Evolutionary conservation across 2,888 invertebrate species (phyloP), one percentile per base, ranked within the genome.

Genomic region (Mimas tiliae): DNA sequence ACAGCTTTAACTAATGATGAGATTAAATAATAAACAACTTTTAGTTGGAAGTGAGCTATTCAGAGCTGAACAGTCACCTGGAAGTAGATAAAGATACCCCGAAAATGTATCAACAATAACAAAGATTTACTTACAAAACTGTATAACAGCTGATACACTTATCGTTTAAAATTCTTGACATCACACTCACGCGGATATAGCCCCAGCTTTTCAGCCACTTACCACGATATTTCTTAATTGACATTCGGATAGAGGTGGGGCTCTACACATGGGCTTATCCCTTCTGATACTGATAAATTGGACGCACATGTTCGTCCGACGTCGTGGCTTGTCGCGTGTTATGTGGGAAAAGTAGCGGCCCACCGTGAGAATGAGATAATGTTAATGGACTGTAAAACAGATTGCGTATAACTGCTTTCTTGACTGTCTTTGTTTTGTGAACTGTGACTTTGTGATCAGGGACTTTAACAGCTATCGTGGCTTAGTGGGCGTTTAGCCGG

Each of bases 341-440:
- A 84, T 87, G 87, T 91, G 91, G 87, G 91, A 90, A 89, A 85
- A 86, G 84, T 83, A 80, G 81, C 74, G 77, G 38, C 27, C 27
- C 51, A 78, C 71, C 69, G 74, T 73, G 72, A 64, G 72, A 79
- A 77, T 72, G 81, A 81, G 84, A 83, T 82, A 77, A 74, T 72
- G 71, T 69, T 78, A 82, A 82, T 82, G 78, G 78, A 73, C 74
- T 67, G 80, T 73, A 72, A 74, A 80, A 75, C 77, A 78, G 78
- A 77, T 76, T 76, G 72, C 76, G n/a, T 65, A 33, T 64, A 45
- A 27, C 38, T 66, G 45, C 14, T 38, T 45, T 21, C 19, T 42
- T 19, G 51, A 38, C 34, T 50, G 6, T 19, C 16, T 65, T 62
- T 58, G 38, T 42, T 52, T 58, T 47, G 45, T 42, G 45, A 14